A percentile compares a stretch with the other conserved stretches of the same genome.
phyloP scores from a whole-genome alignment of 2,888 invertebrate species.

The Laspeyria flexula region DNA sequence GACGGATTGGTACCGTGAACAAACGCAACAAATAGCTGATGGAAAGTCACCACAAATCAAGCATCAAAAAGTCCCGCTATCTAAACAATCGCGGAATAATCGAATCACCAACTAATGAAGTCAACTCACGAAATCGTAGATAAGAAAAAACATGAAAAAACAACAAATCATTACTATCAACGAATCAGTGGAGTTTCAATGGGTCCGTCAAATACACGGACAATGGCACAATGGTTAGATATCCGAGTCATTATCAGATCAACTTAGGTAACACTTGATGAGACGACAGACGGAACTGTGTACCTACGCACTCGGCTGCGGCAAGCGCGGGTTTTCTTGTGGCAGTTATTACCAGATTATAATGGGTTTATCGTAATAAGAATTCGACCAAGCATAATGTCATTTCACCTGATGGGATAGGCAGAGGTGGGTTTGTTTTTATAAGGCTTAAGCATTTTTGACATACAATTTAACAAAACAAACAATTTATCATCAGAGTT shows the following conservation, averaged over 20 bases:
- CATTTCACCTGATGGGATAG: no score
- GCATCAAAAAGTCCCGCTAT: constrained; percentile 32
- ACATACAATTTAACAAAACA: no score
- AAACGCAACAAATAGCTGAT: constrained; percentile 1
- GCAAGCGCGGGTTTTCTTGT: not conserved
- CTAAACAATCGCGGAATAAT: constrained; percentile 21
- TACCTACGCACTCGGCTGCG: constrained; percentile 30
- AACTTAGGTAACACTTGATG: constrained; percentile 55
- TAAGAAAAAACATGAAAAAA: constrained; percentile 45
- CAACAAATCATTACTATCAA: constrained; percentile 52
- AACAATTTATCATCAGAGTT: no score
- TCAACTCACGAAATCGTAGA: constrained; percentile 39
- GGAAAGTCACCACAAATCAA: constrained; percentile 14
- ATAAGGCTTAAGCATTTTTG: no score
- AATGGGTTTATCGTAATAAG: no score
- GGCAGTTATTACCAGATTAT: not conserved
- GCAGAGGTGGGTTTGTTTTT: no score
- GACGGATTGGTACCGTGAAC: no score
- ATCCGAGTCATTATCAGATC: constrained; percentile 59
- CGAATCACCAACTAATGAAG: constrained; percentile 40
- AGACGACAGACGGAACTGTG: constrained; percentile 35
- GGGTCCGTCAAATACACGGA: constrained; percentile 52
- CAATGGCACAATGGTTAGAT: constrained; percentile 50
- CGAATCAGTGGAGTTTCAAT: constrained; percentile 50
- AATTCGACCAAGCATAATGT: no score